Conservation (phyloP, 2,888 invertebrate genomes). For the Microctonus aethiopoides region DNA sequence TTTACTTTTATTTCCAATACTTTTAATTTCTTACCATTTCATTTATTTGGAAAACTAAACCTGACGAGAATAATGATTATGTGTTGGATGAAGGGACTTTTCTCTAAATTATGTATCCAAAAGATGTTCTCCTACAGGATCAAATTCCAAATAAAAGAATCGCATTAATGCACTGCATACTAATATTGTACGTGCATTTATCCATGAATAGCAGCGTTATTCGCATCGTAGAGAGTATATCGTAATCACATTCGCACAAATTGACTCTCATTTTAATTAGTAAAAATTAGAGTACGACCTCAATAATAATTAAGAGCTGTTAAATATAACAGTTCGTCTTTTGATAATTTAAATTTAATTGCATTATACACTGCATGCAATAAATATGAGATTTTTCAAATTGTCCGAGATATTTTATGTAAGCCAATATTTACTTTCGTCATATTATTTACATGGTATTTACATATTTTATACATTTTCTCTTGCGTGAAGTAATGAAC, state of each 20-base stretch:
- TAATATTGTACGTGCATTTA: slow-evolving; percentile 12
- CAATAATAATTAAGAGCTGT: slow-evolving; percentile 18
- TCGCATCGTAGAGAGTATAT: slow-evolving; percentile 6
- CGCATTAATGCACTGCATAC: slow-evolving; percentile 15
- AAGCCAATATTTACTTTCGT: too few species aligned
- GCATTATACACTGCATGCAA: neutral
- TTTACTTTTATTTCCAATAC: neutral
- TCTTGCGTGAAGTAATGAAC: too few species aligned
- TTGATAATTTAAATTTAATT: neutral
- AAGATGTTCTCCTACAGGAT: neutral
- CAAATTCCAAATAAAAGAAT: slow-evolving; percentile 5
- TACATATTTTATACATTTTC: too few species aligned
- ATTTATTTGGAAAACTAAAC: neutral
- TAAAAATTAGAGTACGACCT: slow-evolving; percentile 23
- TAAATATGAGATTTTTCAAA: neutral
- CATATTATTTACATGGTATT: too few species aligned
- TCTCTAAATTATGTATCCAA: slow-evolving; percentile 11
- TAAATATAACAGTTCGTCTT: neutral
- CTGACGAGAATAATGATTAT: neutral
- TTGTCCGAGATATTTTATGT: too few species aligned
- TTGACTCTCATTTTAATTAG: slow-evolving; percentile 33
- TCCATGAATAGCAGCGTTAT: slow-evolving; percentile 14
- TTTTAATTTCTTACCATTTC: neutral
- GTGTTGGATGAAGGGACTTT: neutral
- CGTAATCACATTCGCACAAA: slow-evolving; percentile 36